phyloP scores from a whole-genome alignment of 2,113 vertebrate species.

The Pelecanoides urinatrix region DNA sequence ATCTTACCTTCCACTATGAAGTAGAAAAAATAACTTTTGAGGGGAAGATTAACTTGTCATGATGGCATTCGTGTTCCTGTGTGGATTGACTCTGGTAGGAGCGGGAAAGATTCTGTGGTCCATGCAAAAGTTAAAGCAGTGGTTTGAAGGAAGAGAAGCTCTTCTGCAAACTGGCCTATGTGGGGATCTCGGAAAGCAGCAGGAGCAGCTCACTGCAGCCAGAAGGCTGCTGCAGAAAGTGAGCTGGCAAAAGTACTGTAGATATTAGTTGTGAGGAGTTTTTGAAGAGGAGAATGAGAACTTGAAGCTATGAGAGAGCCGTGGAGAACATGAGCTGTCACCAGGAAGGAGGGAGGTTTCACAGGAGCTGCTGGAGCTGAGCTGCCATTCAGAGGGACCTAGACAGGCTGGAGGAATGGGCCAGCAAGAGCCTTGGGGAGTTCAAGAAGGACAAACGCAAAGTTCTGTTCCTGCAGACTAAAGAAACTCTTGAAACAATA shows the following conservation, averaged over 20 bases:
- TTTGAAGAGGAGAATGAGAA: background rate
- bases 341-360: background rate
- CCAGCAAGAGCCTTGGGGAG: background rate
- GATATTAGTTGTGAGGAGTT: background rate
- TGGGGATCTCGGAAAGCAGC: background rate
- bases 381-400: background rate
- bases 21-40: background rate
- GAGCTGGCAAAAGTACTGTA: background rate
- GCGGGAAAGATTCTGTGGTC: background rate
- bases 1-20: background rate
- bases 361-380: background rate
- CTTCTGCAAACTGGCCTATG: background rate
- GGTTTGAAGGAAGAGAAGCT: background rate
- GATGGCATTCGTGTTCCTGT: background rate
- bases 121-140: background rate
- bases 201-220: background rate
- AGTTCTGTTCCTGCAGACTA: background rate
- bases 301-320: background rate
- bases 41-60: background rate
- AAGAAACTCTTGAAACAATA: background rate
- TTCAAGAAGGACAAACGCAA: background rate
- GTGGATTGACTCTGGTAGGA: background rate
- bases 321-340: background rate
- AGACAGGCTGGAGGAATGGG: background rate
- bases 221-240: background rate